A percentile compares a stretch with the other conserved stretches of the same genome.
phyloP scores from a whole-genome alignment of 2,113 vertebrate species.

The Eupsittula cactorum region DNA sequence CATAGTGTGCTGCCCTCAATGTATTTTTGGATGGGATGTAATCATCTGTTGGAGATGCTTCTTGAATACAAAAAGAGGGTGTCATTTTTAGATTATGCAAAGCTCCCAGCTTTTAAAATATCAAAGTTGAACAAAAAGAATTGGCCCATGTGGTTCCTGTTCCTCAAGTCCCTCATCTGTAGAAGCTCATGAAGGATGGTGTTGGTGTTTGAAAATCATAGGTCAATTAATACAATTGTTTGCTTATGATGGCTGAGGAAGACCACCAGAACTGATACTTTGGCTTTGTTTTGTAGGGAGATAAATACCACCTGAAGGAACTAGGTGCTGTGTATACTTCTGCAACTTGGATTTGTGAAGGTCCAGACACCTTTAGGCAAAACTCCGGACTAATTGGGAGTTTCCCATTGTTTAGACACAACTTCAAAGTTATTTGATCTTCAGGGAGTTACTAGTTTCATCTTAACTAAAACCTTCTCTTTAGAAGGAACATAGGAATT shows the following conservation, averaged over 20 bases:
- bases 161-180: background rate
- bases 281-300: background rate
- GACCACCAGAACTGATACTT: background rate
- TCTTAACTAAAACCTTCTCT: background rate
- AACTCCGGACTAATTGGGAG: background rate
- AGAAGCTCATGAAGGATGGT: background rate
- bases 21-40: background rate
- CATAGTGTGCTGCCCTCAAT: background rate
- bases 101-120: background rate
- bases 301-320: background rate
- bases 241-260: background rate
- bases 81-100: background rate
- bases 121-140: background rate
- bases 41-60: background rate
- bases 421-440: background rate
- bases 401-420: background rate
- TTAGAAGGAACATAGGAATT: background rate
- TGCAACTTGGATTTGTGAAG: background rate
- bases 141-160: background rate
- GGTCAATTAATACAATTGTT: rapidly evolving
- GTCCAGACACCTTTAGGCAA: background rate
- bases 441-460: background rate
- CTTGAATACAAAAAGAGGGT: background rate
- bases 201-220: background rate
- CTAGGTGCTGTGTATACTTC: background rate